Base-by-base conservation (phyloP, 2,113 vertebrate genomes). In the Psittacula cyanocephala region DNA sequence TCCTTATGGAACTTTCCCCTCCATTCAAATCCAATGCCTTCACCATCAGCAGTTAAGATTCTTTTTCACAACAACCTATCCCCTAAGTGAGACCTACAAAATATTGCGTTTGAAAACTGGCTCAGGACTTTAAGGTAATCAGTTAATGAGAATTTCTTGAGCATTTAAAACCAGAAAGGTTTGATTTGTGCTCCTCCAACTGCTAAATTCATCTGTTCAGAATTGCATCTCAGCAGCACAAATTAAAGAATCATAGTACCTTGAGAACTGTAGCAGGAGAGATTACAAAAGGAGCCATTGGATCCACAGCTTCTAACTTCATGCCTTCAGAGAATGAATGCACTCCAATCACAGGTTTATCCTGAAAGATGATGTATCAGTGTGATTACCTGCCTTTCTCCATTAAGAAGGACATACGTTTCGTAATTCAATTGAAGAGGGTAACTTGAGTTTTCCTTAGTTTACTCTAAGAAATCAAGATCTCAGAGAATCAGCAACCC, bases 291-390 rank as follows among this genome's bases (percentile, higher is more conserved):
- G 99, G 99, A 96, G 98, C 98, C 92, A 95, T 82, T 14, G 98
- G 99, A 93, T 99, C 98, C 81, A 99, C 98, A 77, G 99, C 99
- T 97, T 99, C 99, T 87, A 99, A 97, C 97, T 99, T 99, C 99
- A 99, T 99, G 69, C 98, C 99, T 96, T 98, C 97, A 93, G 98
- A 98, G 94, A 99, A 99, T 1, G 98, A 98, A 97, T 99, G 99
- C 74, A 97, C 88, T 68, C 97, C 96, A 10, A 99, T 97, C 91
- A 98, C 93, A 81, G 98, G 98, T 92, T 98, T 99, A 88, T 99
- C 99, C 99, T 99, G 94, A 89, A 98, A 94, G 98, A 74, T 71
- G 25, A 79, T 41, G 62, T 25, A 49, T 18, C 20, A 79, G 53
- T 47, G 44, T n/a, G 25, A 81, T 69, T 71, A 90, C 28, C 39